Percentiles rank a stretch among this genome's conserved stretches.
Evolutionary conservation across 2,888 invertebrate species (phyloP).

Genomic region (Oegoconia quadripuncta): DNA sequence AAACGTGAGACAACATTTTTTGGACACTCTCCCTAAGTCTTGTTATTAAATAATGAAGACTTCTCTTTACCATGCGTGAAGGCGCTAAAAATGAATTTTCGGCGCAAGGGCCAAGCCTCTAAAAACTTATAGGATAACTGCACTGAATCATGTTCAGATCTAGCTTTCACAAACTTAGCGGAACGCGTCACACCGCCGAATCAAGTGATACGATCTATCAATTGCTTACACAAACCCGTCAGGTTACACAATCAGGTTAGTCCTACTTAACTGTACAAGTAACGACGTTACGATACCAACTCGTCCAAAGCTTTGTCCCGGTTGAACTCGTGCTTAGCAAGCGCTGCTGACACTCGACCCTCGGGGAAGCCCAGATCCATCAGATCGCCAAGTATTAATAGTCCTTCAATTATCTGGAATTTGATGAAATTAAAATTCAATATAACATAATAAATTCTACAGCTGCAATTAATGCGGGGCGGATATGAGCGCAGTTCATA

Average conservation of each 20-base stretch:
- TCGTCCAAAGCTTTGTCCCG: constrained; percentile 91
- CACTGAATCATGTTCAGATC: too few species aligned
- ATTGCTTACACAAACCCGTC: background rate
- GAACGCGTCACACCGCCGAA: too few species aligned
- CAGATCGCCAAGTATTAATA: constrained; percentile 87
- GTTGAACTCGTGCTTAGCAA: constrained; percentile 88
- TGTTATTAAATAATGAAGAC: too few species aligned
- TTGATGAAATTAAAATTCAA: background rate
- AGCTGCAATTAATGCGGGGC: too few species aligned
- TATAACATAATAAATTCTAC: background rate
- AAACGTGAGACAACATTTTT: too few species aligned
- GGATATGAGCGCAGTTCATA: too few species aligned
- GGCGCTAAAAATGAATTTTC: too few species aligned
- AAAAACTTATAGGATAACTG: too few species aligned
- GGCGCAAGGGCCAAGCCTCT: too few species aligned
- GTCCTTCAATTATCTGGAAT: constrained; percentile 88
- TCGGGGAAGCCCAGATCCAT: constrained; percentile 91
- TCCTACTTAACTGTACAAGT: background rate
- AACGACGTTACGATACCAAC: constrained; percentile 82
- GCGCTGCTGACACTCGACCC: constrained; percentile 84
- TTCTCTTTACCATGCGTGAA: too few species aligned
- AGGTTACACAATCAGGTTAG: background rate
- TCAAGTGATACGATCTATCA: background rate
- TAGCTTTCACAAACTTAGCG: too few species aligned
- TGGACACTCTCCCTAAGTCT: too few species aligned